phyloP scores from a whole-genome alignment of 2,888 invertebrate genomes.

The Dasypolia templi region DNA sequence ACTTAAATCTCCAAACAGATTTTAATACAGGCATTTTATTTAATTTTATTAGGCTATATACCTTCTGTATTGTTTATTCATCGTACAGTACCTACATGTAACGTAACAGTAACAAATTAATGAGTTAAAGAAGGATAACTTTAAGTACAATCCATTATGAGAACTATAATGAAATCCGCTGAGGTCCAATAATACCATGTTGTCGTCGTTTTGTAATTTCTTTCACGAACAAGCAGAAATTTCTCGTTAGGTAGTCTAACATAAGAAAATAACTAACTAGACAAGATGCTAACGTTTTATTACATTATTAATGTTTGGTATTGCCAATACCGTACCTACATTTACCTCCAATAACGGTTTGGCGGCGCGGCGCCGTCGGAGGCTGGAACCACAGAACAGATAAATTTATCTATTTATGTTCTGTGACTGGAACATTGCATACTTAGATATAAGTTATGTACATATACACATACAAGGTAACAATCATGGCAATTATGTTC shows the following conservation, averaged over 20 bases:
- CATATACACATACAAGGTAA: no score
- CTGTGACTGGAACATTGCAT: no score
- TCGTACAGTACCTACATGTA: neutral
- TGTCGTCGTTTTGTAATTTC: neutral
- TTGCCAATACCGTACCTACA: no score
- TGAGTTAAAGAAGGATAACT: neutral
- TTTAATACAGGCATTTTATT: no score
- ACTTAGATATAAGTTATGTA: neutral
- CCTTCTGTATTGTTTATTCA: neutral
- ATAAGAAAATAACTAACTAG: constrained; percentile 21
- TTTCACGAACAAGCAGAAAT: neutral
- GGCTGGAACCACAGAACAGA: no score
- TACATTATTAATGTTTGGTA: constrained; percentile 16
- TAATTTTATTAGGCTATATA: neutral
- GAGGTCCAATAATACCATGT: no score
- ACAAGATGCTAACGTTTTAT: constrained; percentile 37
- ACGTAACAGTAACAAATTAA: neutral
- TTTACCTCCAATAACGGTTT: no score
- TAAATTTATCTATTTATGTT: no score
- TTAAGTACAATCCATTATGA: no score
- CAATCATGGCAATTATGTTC: neutral
- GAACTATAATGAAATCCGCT: neutral
- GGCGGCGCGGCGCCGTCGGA: constrained; percentile 19
- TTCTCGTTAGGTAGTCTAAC: constrained; percentile 10
- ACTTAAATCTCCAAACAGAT: neutral